Evolutionary conservation across 2,113 vertebrate genomes (phyloP).

Genomic region (Cephalopholis sonnerati): DNA sequence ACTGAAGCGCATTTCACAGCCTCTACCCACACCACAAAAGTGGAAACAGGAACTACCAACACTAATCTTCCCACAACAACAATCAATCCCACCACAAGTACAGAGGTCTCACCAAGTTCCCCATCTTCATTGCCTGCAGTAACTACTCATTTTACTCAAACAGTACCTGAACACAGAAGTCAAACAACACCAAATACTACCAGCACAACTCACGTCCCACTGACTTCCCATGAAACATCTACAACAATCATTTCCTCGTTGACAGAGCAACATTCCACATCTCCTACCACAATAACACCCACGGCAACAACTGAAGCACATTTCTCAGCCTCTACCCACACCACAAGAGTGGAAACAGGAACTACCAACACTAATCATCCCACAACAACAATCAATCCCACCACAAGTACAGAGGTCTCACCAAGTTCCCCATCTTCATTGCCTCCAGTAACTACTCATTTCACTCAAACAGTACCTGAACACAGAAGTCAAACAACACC

Average conservation of each 20-base stretch:
- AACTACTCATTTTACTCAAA: background rate
- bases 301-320: no score
- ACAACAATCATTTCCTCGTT: background rate
- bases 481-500: background rate
- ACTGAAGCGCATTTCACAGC: no score
- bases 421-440: background rate
- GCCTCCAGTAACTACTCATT: background rate
- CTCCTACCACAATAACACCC: background rate
- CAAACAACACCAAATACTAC: background rate
- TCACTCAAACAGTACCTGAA: background rate
- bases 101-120: no score
- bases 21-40: no score
- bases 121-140: background rate
- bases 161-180: background rate
- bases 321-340: no score
- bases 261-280: background rate
- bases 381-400: background rate
- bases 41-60: no score
- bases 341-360: no score
- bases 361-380: no score
- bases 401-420: background rate
- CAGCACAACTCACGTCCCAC: background rate
- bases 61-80: no score
- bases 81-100: background rate
- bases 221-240: background rate